Evolutionary conservation across 2,888 invertebrate species (phyloP).

Genomic region (Macrosiphum euphorbiae): DNA sequence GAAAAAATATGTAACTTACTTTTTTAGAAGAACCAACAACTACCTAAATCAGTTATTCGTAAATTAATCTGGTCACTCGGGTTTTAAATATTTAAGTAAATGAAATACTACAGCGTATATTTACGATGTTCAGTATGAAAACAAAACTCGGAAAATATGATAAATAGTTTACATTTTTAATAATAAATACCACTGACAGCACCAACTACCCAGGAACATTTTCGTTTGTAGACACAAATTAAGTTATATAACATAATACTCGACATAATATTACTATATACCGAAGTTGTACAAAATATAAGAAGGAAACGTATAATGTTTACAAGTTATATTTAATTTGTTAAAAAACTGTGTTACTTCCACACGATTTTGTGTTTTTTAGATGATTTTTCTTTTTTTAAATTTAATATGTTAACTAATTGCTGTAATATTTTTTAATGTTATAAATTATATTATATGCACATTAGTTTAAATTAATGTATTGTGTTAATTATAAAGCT

Average conservation of each 20-base stretch:
- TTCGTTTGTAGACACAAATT: neutral
- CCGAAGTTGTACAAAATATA: neutral
- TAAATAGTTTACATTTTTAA: conserved; percentile 39
- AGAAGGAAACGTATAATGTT: neutral
- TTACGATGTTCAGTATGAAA: neutral
- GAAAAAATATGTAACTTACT: neutral
- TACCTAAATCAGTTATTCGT: neutral
- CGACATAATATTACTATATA: neutral
- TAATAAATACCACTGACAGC: conserved; percentile 8
- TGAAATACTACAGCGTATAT: neutral
- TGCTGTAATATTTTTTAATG: neutral
- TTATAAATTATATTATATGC: neutral
- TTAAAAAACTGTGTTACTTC: neutral
- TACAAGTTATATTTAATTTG: conserved; percentile 22
- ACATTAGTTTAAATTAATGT: neutral
- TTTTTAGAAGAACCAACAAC: neutral
- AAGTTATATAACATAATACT: conserved; percentile 21
- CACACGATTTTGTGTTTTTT: neutral
- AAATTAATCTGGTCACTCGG: neutral
- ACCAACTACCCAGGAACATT: neutral
- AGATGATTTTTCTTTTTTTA: neutral
- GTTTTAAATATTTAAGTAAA: conserved; percentile 28
- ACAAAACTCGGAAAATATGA: conserved; percentile 25
- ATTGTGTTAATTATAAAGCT: neutral
- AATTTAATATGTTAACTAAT: neutral